These are phyloP conservation scores for Callithrix jacchus DNA, from an alignment of 2,113 vertebrate species.

Conservation along the genomic window DNA sequence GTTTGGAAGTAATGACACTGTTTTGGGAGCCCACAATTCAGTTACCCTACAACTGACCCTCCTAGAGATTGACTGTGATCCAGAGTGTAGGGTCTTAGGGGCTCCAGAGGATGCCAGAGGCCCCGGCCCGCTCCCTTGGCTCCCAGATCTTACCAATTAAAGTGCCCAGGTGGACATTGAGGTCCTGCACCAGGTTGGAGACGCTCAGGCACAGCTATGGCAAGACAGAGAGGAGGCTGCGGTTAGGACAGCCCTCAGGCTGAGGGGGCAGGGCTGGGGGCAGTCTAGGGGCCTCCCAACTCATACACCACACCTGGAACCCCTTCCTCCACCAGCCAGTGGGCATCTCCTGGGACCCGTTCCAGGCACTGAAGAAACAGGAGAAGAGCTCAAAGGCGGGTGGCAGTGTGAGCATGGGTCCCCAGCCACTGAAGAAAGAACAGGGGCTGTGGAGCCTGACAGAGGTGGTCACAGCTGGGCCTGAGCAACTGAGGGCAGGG, in stretches of 20 bases:
- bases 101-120: background rate
- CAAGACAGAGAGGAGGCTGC: background rate
- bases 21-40: background rate
- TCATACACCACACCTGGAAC: background rate
- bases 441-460: background rate
- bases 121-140: background rate
- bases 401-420: too few relatives aligned
- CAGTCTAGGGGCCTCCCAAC: background rate
- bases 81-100: background rate
- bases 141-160: conserved; percentile 73
- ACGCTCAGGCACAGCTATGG: conserved; percentile 71
- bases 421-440: background rate
- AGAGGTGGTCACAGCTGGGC: too few relatives aligned
- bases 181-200: conserved; percentile 64
- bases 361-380: background rate
- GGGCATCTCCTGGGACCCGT: background rate
- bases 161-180: conserved; percentile 76
- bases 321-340: background rate
- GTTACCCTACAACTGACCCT: background rate
- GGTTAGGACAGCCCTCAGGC: background rate
- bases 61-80: background rate
- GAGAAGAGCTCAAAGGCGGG: background rate
- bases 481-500: background rate
- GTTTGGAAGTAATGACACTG: background rate
- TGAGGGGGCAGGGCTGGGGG: rapidly evolving